Base-by-base conservation (phyloP, 2,888 invertebrate species). In the Cyrtodaria siliqua region DNA sequence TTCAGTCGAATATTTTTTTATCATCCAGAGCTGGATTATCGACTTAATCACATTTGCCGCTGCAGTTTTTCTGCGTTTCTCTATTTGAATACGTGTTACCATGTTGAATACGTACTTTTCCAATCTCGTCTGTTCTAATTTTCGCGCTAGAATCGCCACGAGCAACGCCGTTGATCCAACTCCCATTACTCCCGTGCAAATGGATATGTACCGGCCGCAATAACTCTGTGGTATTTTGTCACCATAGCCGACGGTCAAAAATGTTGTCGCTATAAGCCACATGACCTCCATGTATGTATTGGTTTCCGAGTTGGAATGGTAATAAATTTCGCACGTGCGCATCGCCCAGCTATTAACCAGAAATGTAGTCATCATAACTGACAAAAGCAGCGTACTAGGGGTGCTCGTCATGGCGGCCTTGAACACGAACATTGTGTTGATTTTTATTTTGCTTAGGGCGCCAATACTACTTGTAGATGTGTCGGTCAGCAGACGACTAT, bases 301-400 rank as follows among this genome's bases (percentile, higher is more conserved):
- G 40, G 78, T 73, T 12, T 80, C 76, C 12, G 72, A 63, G 29
- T 84, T 79, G 18, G 77, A 63, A 20, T 66, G 50, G 62, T 88
- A 90, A 71, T 90, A 90, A 27, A 87, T 79, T 70, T 90, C 90
- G 57, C 90, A 90, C 2, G 88, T 86, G 60, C 90, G 72, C 87
- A 89, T 89, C n/a, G 87, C 84, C 90, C 90, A 90, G 20, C 83
- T 86, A 29, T 86, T 86, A 29, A 87, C 84, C 1, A 85, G 47
- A 62, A 87, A 87, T 57, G 88, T 88, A 9, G 82, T 79, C 18
- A 87, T 49, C 87, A 90, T 89, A 14, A 86, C 86, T 3, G 76
- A 44, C 1, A 87, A 61, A 9, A 90, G 79, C 3, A 89, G 68
- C 14, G 73, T 64, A 16, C 83, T 86, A 0, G 90, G 90, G 57